These are phyloP conservation scores for Sabatieria punctata DNA, from an alignment of 2,888 invertebrate species.

Conservation along the genomic window DNA sequence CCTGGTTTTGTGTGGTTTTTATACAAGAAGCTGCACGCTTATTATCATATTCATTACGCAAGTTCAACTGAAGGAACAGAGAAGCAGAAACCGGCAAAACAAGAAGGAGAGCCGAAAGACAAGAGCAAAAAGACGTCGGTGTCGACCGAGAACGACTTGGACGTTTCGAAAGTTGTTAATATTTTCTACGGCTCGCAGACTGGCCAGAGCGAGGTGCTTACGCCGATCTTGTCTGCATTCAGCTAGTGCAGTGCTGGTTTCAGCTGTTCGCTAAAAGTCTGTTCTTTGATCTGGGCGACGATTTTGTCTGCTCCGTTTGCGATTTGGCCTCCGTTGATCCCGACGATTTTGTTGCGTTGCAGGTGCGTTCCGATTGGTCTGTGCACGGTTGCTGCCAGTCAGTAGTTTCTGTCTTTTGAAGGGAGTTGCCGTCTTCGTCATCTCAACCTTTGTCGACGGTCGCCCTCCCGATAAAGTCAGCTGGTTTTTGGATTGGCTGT, in stretches of 20 bases:
- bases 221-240: too few species aligned
- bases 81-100: background rate
- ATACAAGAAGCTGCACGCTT: slow-evolving; percentile 18
- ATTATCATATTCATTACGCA: slow-evolving; percentile 18
- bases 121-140: too few species aligned
- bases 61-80: background rate
- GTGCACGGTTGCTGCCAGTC: background rate
- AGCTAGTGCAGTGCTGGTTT: too few species aligned
- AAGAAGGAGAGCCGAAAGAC: too few species aligned
- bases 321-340: slow-evolving; percentile 10
- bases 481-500: slow-evolving; percentile 42
- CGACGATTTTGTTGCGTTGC: slow-evolving; percentile 14
- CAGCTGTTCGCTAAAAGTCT: too few species aligned
- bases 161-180: too few species aligned
- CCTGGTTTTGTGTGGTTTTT: slow-evolving; percentile 23
- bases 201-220: too few species aligned
- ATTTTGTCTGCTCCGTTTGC: background rate
- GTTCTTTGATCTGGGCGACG: too few species aligned
- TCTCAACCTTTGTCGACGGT: slow-evolving; percentile 42
- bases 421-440: slow-evolving; percentile 33
- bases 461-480: slow-evolving; percentile 36
- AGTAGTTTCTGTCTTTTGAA: slow-evolving; percentile 2
- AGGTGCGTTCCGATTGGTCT: slow-evolving; percentile 9
- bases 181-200: too few species aligned
- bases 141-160: too few species aligned